phyloP scores from a whole-genome alignment of 1,140 invertebrate genomes.

The Telenomus remus region DNA sequence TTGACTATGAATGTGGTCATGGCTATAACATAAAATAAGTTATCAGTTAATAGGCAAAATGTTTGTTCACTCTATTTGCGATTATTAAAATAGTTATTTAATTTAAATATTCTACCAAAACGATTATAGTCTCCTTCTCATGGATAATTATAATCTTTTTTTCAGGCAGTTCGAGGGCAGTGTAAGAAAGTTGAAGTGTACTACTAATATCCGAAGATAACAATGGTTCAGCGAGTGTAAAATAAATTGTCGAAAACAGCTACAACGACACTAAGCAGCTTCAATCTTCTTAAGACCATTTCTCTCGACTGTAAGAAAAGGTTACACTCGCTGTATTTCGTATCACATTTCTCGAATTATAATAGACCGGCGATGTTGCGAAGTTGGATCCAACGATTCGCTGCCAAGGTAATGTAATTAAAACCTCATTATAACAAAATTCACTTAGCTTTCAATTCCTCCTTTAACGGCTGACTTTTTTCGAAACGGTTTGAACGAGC shows the following conservation, averaged over 20 bases:
- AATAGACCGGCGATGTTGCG: conserved; percentile 12
- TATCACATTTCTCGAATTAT: conserved; percentile 31
- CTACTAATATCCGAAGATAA: conserved; percentile 36
- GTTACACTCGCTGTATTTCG: conserved; percentile 24
- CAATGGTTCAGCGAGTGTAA: conserved; percentile 38
- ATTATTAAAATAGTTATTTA: conserved; percentile 9
- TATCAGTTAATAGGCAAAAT: too few relatives aligned
- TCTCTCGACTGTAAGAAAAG: conserved; percentile 28
- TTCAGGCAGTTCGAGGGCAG: too few relatives aligned
- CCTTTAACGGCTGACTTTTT: conserved; percentile 18
- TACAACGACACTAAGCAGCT: conserved; percentile 43
- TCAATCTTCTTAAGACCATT: conserved; percentile 53
- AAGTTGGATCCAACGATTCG: conserved; percentile 26
- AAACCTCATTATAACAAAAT: conserved; percentile 60
- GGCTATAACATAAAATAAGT: too few relatives aligned
- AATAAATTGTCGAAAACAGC: conserved; percentile 47
- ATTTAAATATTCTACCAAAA: too few relatives aligned
- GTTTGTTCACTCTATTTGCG: too few relatives aligned
- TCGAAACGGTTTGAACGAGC: conserved; percentile 11
- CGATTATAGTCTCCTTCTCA: too few relatives aligned
- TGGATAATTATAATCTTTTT: too few relatives aligned
- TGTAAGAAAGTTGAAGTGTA: conserved; percentile 7
- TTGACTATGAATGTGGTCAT: too few relatives aligned
- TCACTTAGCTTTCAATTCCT: conserved; percentile 54
- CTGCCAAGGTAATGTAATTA: conserved; percentile 59